Percentiles rank a stretch among this genome's conserved stretches.
phyloP scores from a whole-genome alignment of 2,888 invertebrate genomes.

The Meandrusa payeni region DNA sequence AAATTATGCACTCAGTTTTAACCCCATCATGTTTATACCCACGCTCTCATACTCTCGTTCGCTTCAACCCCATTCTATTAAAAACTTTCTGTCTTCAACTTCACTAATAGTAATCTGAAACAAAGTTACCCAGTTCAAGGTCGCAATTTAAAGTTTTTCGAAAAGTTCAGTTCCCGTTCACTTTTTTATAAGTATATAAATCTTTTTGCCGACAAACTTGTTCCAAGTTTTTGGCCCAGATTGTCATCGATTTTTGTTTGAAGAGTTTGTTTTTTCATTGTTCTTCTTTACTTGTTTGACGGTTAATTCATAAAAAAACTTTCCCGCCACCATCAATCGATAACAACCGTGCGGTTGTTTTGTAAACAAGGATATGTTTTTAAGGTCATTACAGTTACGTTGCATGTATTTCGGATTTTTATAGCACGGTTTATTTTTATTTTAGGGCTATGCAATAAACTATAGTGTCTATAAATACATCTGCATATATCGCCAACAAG shows the following conservation, averaged over 20 bases:
- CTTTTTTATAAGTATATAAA: slow-evolving; percentile 81
- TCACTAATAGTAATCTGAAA: slow-evolving; percentile 79
- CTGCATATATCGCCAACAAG: too few species aligned
- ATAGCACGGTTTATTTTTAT: too few species aligned
- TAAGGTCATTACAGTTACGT: too few species aligned
- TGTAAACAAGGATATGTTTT: slow-evolving; percentile 58
- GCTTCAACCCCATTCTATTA: slow-evolving; percentile 65
- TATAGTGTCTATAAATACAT: too few species aligned
- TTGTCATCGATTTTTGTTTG: slow-evolving; percentile 82
- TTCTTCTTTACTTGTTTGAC: slow-evolving; percentile 82
- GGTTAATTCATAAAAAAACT: slow-evolving; percentile 81
- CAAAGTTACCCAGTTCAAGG: slow-evolving; percentile 79
- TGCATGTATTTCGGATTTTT: too few species aligned
- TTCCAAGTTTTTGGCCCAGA: slow-evolving; percentile 80
- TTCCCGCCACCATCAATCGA: slow-evolving; percentile 74
- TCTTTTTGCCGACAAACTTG: slow-evolving; percentile 79
- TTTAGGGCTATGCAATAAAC: too few species aligned
- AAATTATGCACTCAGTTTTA: slow-evolving; percentile 43
- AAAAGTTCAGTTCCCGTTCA: slow-evolving; percentile 77
- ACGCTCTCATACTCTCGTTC: slow-evolving; percentile 52
- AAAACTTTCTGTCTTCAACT: slow-evolving; percentile 67
- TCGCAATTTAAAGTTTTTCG: slow-evolving; percentile 82
- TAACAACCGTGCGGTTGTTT: slow-evolving; percentile 56
- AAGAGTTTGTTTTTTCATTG: slow-evolving; percentile 81
- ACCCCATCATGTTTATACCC: slow-evolving; percentile 47